Percentiles rank a stretch among this genome's conserved stretches.
phyloP scores from a whole-genome alignment of 1,140 invertebrate genomes.

The Musca domestica region DNA sequence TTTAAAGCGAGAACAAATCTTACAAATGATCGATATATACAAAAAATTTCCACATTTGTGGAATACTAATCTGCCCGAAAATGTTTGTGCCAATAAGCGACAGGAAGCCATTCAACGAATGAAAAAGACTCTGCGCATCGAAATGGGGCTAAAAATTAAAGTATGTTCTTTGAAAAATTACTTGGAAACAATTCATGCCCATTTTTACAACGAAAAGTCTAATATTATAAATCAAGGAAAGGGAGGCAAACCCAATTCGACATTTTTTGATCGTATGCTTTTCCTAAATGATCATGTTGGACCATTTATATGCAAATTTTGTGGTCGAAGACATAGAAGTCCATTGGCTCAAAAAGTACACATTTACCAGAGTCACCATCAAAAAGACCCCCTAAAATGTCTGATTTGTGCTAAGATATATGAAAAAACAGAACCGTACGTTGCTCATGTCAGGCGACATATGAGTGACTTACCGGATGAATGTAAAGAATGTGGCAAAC shows the following conservation, averaged over 20 bases:
- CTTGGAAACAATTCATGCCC: neutral
- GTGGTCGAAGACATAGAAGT: neutral
- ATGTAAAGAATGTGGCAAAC: no score
- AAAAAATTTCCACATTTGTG: neutral
- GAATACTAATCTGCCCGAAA: slow-evolving; percentile 2
- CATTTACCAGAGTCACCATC: slow-evolving; percentile 4
- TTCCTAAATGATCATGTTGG: slow-evolving; percentile 10
- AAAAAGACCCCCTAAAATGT: slow-evolving; percentile 6
- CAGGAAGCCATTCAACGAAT: neutral
- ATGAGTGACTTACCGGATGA: no score
- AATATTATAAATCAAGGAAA: no score
- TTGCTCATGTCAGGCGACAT: no score
- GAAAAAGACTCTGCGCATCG: neutral
- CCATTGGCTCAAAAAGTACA: slow-evolving; percentile 1
- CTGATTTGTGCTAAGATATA: neutral
- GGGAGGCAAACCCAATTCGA: no score
- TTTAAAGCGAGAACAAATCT: neutral
- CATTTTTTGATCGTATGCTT: slow-evolving; percentile 4
- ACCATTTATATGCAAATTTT: no score
- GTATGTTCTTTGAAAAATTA: neutral
- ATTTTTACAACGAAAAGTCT: neutral
- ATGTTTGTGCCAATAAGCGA: neutral
- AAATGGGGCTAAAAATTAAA: neutral
- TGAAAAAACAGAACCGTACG: no score
- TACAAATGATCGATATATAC: neutral